Evolutionary conservation across 2,113 vertebrate species (phyloP).

Genomic region (Bujurquina vittata): DNA sequence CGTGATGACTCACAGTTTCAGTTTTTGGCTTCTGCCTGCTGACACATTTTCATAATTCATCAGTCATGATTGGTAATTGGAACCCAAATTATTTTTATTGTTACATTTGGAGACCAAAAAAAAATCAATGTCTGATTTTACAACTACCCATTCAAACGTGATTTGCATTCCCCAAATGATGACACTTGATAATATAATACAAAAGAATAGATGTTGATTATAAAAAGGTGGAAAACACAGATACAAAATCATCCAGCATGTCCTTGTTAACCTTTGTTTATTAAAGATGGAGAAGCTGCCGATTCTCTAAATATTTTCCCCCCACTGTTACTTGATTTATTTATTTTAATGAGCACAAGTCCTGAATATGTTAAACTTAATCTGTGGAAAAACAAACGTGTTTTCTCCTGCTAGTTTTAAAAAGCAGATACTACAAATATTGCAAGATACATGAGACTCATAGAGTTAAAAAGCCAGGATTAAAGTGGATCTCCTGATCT

Average conservation of each 20-base stretch:
- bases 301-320: conserved; percentile 2
- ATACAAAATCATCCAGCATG: neutral
- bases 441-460: neutral
- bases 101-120: conserved; percentile 22
- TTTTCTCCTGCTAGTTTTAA: neutral
- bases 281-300: neutral
- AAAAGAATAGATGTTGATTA: conserved; percentile 44
- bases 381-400: neutral
- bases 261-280: conserved; percentile 30
- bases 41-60: conserved; percentile 38
- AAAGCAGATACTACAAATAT: neutral
- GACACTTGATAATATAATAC: conserved; percentile 20
- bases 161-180: conserved; percentile 35
- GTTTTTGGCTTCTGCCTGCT: conserved; percentile 1
- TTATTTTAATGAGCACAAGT: neutral
- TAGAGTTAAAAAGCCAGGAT: neutral
- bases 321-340: neutral
- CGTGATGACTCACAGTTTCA: neutral
- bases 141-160: conserved; percentile 15
- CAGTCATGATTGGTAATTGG: conserved; percentile 44
- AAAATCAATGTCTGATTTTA: conserved; percentile 44
- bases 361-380: neutral
- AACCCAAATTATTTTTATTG: conserved; percentile 42
- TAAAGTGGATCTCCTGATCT: neutral
- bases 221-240: conserved; percentile 18